Evolutionary conservation across 2,888 invertebrate genomes (phyloP), one percentile per base, ranked within the genome.

Genomic region (Eucera pruinosa): DNA sequence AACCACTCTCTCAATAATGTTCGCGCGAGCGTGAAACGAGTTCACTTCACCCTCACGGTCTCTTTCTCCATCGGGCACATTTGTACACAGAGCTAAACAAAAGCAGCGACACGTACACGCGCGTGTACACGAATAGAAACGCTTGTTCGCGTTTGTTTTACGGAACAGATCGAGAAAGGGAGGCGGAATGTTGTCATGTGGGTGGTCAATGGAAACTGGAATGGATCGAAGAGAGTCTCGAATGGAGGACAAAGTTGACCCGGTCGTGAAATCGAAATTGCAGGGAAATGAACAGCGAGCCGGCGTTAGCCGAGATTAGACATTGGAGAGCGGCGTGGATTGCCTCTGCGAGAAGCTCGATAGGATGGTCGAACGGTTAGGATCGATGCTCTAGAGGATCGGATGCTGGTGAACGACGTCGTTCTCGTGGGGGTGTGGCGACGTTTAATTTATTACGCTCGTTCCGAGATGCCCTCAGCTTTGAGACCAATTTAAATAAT

Each of bases 1-100:
- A 78, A 82, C 79, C 69, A 65, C 73, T 82, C 84, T 78, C 82
- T 85, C 87, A 81, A 87, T 89, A 88, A 88, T 81, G 84, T 83
- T 88, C 87, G 87, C 66, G 87, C 83, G 81, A 87, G 87, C 89
- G 84, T 89, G 87, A 88, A 89, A 89, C 86, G 86, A 89, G 88
- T 87, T 88, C 70, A 61, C 78, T 77, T 65, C 60, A 50, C 58
- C 43, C 48, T 27, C 43, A 36, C 68, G 48, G 39, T 43, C 20
- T 39, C 27, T 4, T n/a, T 54, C 57, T 48, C 58, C 52, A 18
- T 20, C 43, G n/a, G 45, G 20, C 41, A 30, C 68, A 25, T 69
- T 47, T 47, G 47, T 61, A 50, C 41, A 50, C 67, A 57, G 47
- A 36, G 54, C 58, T 65, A 48, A 72, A 66, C 55, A 66, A 65